phyloP scores from a whole-genome alignment of 2,888 invertebrate genomes.

The Pomacea canaliculata region DNA sequence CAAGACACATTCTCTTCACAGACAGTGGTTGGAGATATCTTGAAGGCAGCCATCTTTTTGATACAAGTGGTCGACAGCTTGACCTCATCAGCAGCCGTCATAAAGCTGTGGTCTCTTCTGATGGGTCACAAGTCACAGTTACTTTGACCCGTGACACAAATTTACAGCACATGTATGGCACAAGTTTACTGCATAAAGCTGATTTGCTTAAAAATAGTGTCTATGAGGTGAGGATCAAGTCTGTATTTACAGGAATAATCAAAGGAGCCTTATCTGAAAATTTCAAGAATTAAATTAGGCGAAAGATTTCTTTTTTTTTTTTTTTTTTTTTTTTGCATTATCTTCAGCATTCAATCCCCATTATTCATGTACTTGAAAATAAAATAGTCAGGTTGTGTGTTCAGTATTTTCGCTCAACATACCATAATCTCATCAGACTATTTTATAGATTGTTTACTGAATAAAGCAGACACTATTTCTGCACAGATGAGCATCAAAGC shows the following conservation, averaged over 20 bases:
- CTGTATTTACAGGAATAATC: background rate
- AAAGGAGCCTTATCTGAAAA: too few relatives aligned
- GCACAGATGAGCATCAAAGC: slow-evolving; percentile 21
- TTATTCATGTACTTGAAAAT: too few relatives aligned
- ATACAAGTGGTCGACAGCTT: slow-evolving; percentile 13
- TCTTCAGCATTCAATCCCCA: too few relatives aligned
- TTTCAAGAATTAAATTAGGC: too few relatives aligned
- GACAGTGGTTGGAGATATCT: slow-evolving; percentile 4
- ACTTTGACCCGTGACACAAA: slow-evolving; percentile 23
- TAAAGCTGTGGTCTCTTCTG: slow-evolving; percentile 6
- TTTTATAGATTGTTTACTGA: too few relatives aligned
- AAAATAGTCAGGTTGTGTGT: too few relatives aligned
- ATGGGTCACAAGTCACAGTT: background rate
- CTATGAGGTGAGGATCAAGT: slow-evolving; percentile 23
- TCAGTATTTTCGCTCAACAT: too few relatives aligned
- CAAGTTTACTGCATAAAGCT: slow-evolving; percentile 25
- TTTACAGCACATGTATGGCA: slow-evolving; percentile 23
- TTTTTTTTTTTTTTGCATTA: too few relatives aligned
- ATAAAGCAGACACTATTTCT: background rate
- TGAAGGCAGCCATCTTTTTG: background rate
- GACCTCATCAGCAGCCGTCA: slow-evolving; percentile 9
- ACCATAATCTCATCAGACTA: too few relatives aligned
- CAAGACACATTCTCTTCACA: slow-evolving; percentile 3
- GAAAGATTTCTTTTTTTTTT: too few relatives aligned
- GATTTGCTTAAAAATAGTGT: slow-evolving; percentile 24